phyloP scores from a whole-genome alignment of 2,797 vertebrate genomes.

The Sebastes iracundus region DNA sequence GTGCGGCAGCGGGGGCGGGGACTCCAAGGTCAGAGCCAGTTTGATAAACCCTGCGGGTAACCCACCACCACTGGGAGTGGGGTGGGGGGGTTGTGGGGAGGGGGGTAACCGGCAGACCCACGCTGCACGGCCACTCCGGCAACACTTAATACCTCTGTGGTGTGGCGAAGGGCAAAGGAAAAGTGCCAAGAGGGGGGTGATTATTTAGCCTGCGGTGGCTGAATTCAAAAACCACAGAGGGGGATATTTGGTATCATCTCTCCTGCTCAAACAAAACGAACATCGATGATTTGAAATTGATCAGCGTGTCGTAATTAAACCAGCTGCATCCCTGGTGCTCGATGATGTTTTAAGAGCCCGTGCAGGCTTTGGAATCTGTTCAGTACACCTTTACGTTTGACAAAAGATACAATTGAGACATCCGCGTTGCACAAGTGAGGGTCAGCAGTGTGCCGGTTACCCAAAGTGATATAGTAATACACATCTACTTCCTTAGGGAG shows the following conservation, averaged over 20 bases:
- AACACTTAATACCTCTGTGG: constrained; percentile 34
- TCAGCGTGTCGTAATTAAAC: constrained; percentile 18
- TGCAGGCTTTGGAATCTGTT: not conserved
- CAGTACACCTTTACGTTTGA: not conserved
- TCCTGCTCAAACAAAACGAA: constrained; percentile 7
- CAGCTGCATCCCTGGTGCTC: not conserved
- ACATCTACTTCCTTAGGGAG: constrained; percentile 92
- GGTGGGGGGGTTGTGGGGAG: constrained; percentile 42
- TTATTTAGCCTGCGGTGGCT: not conserved
- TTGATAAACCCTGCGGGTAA: constrained; percentile 94
- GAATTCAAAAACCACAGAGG: constrained; percentile 23
- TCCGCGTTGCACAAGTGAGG: constrained; percentile 62
- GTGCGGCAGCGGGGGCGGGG: constrained; percentile 99
- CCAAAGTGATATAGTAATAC: constrained; percentile 98
- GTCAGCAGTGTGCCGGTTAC: constrained; percentile 94
- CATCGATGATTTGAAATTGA: not conserved
- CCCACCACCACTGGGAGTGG: constrained; percentile 70
- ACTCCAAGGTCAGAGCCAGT: constrained; percentile 99
- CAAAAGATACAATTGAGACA: constrained; percentile 1
- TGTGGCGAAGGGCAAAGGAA: constrained; percentile 16
- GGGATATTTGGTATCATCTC: not conserved
- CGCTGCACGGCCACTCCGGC: constrained; percentile 70
- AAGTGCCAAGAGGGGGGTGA: not conserved
- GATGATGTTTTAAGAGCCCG: not conserved
- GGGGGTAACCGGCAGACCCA: constrained; percentile 93